Conservation (phyloP, 2,113 vertebrate species). For the Peucedramus taeniatus region DNA sequence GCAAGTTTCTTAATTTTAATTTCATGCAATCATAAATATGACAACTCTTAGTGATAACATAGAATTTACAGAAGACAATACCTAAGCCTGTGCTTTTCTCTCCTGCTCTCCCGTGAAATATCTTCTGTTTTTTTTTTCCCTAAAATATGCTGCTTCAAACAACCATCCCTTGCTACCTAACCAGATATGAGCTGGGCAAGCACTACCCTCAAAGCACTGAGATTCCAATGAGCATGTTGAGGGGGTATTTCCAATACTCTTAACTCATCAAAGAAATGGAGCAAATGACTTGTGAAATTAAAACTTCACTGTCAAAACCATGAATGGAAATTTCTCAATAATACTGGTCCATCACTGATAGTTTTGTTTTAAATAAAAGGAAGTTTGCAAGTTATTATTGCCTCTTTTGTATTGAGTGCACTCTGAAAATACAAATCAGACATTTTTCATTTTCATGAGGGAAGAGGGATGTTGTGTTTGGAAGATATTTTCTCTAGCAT, state of each 20-base stretch:
- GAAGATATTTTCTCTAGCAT: not conserved
- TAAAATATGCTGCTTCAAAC: not conserved
- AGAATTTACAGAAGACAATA: not conserved
- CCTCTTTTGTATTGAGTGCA: not conserved
- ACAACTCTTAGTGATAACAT: not conserved
- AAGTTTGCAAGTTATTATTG: not conserved
- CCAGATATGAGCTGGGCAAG: not conserved
- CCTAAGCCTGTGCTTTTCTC: not conserved
- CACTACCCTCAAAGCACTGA: not conserved
- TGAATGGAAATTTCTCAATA: conserved; percentile 6
- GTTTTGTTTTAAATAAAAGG: not conserved
- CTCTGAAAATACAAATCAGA: not conserved
- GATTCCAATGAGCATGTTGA: conserved; percentile 6
- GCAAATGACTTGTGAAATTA: conserved; percentile 11
- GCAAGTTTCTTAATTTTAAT: conserved; percentile 9
- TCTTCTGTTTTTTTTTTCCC: not conserved
- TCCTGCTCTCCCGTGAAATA: not conserved
- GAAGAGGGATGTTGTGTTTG: not conserved
- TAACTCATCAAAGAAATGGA: conserved; percentile 54
- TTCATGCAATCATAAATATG: not conserved
- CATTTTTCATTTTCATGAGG: not conserved
- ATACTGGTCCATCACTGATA: not conserved
- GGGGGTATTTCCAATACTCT: not conserved
- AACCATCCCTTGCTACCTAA: not conserved
- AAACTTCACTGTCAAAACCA: conserved; percentile 44